Percentiles rank a stretch among this genome's conserved stretches.
These are phyloP conservation scores for Nematostella vectensis DNA, from an alignment of 92 coral and sea anemone species.

Conservation along the genomic window DNA sequence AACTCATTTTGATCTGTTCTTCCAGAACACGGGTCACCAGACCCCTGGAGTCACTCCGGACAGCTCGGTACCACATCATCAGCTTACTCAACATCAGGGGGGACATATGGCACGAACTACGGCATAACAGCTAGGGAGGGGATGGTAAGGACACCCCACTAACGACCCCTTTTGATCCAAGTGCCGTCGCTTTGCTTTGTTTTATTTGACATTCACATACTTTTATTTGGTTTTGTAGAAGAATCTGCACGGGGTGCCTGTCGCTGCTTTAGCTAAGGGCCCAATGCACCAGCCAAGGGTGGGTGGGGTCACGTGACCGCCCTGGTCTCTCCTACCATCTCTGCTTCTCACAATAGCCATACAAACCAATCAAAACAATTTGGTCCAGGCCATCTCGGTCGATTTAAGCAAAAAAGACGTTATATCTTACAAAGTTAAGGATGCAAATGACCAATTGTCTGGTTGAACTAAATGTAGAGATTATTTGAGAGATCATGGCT, in stretches of 20 bases:
- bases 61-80: constrained; percentile 73
- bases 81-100: constrained; percentile 61
- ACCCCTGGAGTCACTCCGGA: constrained; percentile 86
- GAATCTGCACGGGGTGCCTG: constrained; percentile 79
- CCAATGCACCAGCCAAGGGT: constrained; percentile 83
- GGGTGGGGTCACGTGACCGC: constrained; percentile 21
- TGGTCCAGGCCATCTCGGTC: too few relatives aligned
- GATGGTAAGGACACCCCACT: constrained; percentile 50
- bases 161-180: constrained; percentile 13
- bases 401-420: too few relatives aligned
- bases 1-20: background rate
- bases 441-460: too few relatives aligned
- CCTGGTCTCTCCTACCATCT: too few relatives aligned
- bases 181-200: constrained; percentile 7
- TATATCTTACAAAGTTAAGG: too few relatives aligned
- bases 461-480: too few relatives aligned
- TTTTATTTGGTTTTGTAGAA: constrained; percentile 71
- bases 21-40: constrained; percentile 96
- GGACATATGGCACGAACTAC: constrained; percentile 69
- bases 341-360: too few relatives aligned
- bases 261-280: constrained; percentile 83
- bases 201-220: constrained; percentile 32
- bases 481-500: too few relatives aligned
- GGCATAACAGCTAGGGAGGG: constrained; percentile 82
- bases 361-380: too few relatives aligned